A percentile compares a stretch with the other conserved stretches of the same genome.
Evolutionary conservation across 2,797 vertebrate genomes (phyloP).

Genomic region (Argentina silus): DNA sequence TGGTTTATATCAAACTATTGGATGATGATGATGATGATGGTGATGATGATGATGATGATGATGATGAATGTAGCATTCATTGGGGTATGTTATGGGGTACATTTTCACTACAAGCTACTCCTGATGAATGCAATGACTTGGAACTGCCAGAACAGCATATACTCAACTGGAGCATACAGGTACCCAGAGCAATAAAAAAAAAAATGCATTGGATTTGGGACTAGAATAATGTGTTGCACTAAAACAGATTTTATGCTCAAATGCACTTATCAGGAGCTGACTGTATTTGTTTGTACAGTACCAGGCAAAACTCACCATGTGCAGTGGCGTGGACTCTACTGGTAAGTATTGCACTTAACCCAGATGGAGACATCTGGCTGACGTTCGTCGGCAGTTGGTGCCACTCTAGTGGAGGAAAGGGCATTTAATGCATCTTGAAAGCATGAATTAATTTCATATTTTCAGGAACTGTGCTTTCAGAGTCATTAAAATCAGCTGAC

Average conservation of each 20-base stretch:
- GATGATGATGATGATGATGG: too few relatives aligned
- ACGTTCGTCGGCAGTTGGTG: conserved; percentile 47
- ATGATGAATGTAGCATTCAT: too few relatives aligned
- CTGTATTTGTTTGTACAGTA: neutral
- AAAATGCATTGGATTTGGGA: too few relatives aligned
- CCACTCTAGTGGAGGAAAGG: conserved; percentile 54
- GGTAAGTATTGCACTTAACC: conserved; percentile 46
- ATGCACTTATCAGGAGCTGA: neutral
- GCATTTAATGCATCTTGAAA: conserved; percentile 5
- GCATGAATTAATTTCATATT: neutral
- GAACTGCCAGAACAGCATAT: too few relatives aligned
- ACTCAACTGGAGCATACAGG: too few relatives aligned
- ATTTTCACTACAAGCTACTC: too few relatives aligned
- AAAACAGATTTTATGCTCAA: neutral
- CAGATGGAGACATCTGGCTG: conserved; percentile 53
- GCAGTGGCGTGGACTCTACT: conserved; percentile 50
- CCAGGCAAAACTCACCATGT: conserved; percentile 48
- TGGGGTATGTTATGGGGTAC: too few relatives aligned
- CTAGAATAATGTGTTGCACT: too few relatives aligned
- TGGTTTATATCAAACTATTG: too few relatives aligned
- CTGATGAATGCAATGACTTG: too few relatives aligned
- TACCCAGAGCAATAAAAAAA: too few relatives aligned
- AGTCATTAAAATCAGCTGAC: neutral
- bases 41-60: too few relatives aligned
- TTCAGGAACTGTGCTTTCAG: neutral